Evolutionary conservation across 2,113 vertebrate genomes (phyloP).

Genomic region (Cryptotis parvus): DNA sequence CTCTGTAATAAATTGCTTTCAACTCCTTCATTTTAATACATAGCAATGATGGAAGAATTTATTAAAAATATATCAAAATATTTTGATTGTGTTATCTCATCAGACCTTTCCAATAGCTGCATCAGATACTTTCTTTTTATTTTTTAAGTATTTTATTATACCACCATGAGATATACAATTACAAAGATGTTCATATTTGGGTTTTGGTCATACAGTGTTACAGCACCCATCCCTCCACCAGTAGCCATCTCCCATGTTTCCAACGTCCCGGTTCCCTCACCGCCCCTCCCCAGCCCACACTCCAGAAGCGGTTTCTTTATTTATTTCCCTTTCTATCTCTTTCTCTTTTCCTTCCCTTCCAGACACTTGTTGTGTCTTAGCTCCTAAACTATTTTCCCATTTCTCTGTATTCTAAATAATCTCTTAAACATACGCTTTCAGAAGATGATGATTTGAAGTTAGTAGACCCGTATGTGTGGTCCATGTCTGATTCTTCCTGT

Average conservation of each 20-base stretch:
- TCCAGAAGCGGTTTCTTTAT: too few relatives aligned
- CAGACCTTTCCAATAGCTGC: background rate
- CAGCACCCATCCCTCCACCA: too few relatives aligned
- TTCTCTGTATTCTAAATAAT: background rate
- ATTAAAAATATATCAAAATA: background rate
- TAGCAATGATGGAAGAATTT: background rate
- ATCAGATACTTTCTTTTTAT: too few relatives aligned
- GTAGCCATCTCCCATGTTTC: too few relatives aligned
- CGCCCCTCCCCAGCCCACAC: too few relatives aligned
- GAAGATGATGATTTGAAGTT: background rate
- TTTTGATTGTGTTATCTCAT: background rate
- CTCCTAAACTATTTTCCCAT: background rate
- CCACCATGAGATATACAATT: too few relatives aligned
- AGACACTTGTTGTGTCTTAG: background rate
- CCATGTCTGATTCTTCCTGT: background rate
- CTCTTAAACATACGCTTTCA: background rate
- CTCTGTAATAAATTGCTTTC: background rate
- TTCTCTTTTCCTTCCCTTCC: too few relatives aligned
- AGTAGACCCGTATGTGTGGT: background rate
- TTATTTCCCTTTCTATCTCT: too few relatives aligned
- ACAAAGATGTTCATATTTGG: too few relatives aligned
- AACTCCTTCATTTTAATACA: background rate
- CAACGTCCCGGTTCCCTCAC: too few relatives aligned
- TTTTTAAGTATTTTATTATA: too few relatives aligned
- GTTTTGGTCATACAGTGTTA: too few relatives aligned